phyloP scores from a whole-genome alignment of 2,888 invertebrate species.

The Hirudinaria manillensis region DNA sequence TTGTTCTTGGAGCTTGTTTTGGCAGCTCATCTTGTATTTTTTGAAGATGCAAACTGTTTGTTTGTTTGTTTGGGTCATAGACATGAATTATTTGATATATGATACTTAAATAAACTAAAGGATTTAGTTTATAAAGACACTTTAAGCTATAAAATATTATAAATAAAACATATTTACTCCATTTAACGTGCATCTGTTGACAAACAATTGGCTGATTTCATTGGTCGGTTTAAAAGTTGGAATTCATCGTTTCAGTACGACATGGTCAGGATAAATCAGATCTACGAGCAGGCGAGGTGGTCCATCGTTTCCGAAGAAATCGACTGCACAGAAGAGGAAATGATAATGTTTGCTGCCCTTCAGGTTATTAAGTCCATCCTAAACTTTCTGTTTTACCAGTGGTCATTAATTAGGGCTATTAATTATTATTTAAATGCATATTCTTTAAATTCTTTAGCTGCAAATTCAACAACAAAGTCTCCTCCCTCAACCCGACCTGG shows the following conservation, averaged over 20 bases:
- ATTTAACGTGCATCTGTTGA: background rate
- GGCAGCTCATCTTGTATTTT: too few species aligned
- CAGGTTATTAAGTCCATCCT: conserved; percentile 62
- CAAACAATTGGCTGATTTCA: background rate
- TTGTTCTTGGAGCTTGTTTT: background rate
- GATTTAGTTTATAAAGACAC: background rate
- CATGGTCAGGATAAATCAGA: conserved; percentile 88
- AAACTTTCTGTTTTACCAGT: too few species aligned
- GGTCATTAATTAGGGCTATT: background rate
- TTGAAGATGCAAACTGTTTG: background rate
- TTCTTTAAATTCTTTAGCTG: conserved; percentile 32
- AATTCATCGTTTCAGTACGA: conserved; percentile 62
- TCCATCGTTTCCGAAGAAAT: conserved; percentile 91
- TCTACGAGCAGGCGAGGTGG: conserved; percentile 98
- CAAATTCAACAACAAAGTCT: conserved; percentile 49
- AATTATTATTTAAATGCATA: background rate
- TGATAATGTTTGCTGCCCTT: conserved; percentile 92
- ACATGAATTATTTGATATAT: too few species aligned
- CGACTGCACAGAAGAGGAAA: conserved; percentile 97
- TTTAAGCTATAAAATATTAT: background rate
- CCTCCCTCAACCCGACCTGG: conserved; percentile 45
- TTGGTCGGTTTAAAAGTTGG: too few species aligned
- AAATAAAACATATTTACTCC: background rate
- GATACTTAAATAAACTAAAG: too few species aligned
- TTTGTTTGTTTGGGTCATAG: too few species aligned